Evolutionary conservation across 1,140 invertebrate genomes (phyloP).

Genomic region (Oscheius sp.): DNA sequence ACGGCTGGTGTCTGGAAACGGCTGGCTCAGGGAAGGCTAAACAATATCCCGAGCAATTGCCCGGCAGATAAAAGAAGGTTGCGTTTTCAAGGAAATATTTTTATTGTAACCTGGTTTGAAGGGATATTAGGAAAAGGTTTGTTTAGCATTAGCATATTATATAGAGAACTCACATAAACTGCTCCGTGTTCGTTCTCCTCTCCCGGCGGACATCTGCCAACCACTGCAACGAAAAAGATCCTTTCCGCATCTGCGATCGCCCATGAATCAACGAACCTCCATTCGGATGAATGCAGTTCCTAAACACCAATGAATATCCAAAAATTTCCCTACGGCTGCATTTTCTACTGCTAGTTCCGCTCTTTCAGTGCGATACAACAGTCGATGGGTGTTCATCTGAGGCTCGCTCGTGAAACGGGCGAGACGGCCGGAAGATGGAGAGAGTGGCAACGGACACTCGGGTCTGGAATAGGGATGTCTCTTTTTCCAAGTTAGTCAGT

Average conservation of each 20-base stretch:
- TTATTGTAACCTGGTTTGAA: not conserved
- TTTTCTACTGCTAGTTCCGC: not conserved
- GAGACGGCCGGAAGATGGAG: not conserved
- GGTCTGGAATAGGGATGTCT: not conserved
- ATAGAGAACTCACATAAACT: not conserved
- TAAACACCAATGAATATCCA: not conserved
- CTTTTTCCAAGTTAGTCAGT: not conserved
- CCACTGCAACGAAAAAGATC: conserved; percentile 1
- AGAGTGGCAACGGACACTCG: no score
- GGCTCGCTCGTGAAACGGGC: not conserved
- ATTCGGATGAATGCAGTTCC: not conserved
- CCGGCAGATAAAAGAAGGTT: no score
- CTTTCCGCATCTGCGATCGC: not conserved
- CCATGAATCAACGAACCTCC: not conserved
- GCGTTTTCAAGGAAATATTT: no score
- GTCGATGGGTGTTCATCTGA: not conserved
- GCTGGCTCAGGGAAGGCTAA: no score
- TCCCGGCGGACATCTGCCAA: not conserved
- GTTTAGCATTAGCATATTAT: not conserved
- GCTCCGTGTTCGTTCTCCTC: not conserved
- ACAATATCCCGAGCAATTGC: no score
- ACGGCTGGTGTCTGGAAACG: no score
- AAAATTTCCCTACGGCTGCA: conserved; percentile 19
- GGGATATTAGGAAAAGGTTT: not conserved
- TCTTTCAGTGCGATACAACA: conserved; percentile 8